Evolutionary conservation across 2,113 vertebrate species (phyloP), one percentile per base, ranked within the genome.

Genomic region (Climacteris rufus): DNA sequence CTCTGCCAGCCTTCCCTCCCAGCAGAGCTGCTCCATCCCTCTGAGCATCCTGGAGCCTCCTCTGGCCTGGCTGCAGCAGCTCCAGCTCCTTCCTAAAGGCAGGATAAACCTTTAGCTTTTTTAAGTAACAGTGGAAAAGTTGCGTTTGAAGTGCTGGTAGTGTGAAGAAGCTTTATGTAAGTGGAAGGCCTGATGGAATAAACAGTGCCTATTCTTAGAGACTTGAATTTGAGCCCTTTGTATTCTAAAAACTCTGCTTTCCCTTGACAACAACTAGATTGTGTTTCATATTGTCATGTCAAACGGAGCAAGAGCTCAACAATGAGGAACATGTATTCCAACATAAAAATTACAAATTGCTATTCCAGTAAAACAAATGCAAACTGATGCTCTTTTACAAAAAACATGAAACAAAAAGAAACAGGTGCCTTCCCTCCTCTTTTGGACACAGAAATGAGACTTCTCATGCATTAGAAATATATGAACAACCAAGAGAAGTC

Each of bases 331-430:
- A 2, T 2, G 2, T 25, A 54, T 2, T 15, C 28, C 9, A 63
- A 17, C 42, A 42, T 27, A 11, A 81, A 81, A 90, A 49, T 37
- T 0, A 5, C 39, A 40, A 0, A 0, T 45, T 54, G 10, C 2
- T 56, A 3, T 68, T 87, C 4, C 30, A 56, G 30, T n/a, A n/a
- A 79, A 87, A 68, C 11, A 21, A 18, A 7, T 4, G 5, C 1
- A 19, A 59, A 50, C 3, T 6, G 8, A 23, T 64, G 20, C 2
- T 54, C 5, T n/a, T 70, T 59, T 22, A 35, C 7, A 56, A 63
- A 93, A 70, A 5, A 10, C 25, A 21, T 4, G 2, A 59, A 87
- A 31, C 4, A 78, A 45, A 74, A 6, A 35, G 10, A 74, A 76
- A 54, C 12, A 17, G 18, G 2, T 25, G 42, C 15, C 11, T 49